Base-by-base conservation (phyloP, 2,888 invertebrate species). In the Orthosia gracilis region DNA sequence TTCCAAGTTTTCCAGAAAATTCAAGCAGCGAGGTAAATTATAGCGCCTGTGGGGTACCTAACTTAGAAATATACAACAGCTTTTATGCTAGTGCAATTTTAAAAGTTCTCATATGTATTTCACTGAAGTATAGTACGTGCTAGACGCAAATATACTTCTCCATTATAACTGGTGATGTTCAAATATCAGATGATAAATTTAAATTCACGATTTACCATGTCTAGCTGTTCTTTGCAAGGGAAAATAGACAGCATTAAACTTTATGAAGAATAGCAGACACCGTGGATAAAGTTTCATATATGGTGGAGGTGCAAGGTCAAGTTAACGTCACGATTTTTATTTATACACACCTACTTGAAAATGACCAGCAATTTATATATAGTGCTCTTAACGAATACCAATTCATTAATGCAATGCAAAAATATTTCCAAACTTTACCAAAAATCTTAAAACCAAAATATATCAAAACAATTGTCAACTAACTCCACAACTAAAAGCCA, bases 31-130 rank as follows among this genome's bases (percentile, higher is more conserved):
- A 81, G 76, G 63, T 68, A 76, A 78, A 68, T 64, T 58, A 80
- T 68, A 40, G 50, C 40, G 13, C 78, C 61, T 49, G 55, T 61
- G 78, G 68, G 67, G 49, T 66, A 68, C 66, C 54, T 77, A 57
- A 61, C 50, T 72, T 57, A 26, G 52, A 57, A 71, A 78, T 72
- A 78, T 78, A 78, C 73, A 82, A 78, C 64, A 78, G 83, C 67
- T 78, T 78, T 82, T 70, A 74, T 58, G 47, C 18, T 54, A 21
- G 69, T 59, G 61, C 64, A 69, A 70, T 74, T 78, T 79, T 65
- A 61, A 64, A 80, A 74, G 54, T 61, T 64, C 49, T 58, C 54
- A 18, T 70, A 54, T 54, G 79, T 74, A 73, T 70, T 79, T 64
- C 23, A 65, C 50, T 7, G 17, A 13, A 52, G 12, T n/a, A 55